phyloP scores from a whole-genome alignment of 2,888 invertebrate species.

The Adelphocoris suturalis region DNA sequence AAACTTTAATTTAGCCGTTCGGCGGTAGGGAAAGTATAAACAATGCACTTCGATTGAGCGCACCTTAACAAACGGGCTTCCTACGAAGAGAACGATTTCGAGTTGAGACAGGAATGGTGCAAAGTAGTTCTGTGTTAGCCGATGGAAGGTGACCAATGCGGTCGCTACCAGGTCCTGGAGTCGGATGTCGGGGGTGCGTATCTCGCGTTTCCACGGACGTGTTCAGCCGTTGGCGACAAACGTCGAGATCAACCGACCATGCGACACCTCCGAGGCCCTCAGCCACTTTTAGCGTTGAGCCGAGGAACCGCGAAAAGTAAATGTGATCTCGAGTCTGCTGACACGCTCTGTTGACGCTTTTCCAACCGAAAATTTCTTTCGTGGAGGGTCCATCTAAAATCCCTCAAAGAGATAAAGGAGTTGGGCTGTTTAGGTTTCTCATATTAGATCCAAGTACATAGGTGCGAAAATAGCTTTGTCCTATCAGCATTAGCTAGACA shows the following conservation, averaged over 20 bases:
- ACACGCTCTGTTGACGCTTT: background rate
- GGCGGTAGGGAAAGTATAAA: too few relatives aligned
- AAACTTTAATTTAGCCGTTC: too few relatives aligned
- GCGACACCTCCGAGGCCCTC: constrained; percentile 20
- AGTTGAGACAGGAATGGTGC: too few relatives aligned
- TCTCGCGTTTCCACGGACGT: background rate
- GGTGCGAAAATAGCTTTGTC: too few relatives aligned
- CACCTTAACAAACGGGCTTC: too few relatives aligned
- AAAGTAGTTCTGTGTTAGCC: too few relatives aligned
- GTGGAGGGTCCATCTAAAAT: background rate
- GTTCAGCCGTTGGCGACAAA: background rate
- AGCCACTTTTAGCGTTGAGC: background rate
- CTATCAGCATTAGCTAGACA: too few relatives aligned
- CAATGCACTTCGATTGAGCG: too few relatives aligned
- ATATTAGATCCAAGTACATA: too few relatives aligned
- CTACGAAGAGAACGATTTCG: too few relatives aligned
- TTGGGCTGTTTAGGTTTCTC: too few relatives aligned
- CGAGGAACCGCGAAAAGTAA: background rate
- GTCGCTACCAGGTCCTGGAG: constrained; percentile 4
- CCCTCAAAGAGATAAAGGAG: too few relatives aligned
- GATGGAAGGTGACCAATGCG: background rate
- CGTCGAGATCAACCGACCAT: constrained; percentile 41
- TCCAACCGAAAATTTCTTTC: background rate
- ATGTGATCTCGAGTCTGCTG: constrained; percentile 21
- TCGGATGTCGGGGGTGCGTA: background rate